These are phyloP conservation scores for Pleuronectes platessa DNA, from an alignment of 2,113 vertebrate genomes.

Conservation along the genomic window DNA sequence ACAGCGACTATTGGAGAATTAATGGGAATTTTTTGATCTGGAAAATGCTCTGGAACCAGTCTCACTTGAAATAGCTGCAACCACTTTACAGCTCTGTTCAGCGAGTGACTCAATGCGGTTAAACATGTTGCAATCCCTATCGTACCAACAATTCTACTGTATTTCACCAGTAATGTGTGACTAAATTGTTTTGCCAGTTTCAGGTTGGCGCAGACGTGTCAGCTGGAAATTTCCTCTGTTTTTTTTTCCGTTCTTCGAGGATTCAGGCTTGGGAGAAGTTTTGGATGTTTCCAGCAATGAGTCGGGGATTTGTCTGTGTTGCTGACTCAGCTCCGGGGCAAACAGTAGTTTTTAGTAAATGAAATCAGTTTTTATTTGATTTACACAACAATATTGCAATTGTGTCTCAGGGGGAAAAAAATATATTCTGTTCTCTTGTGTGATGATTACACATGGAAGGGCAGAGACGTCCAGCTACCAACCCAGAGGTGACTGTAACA, in stretches of 20 bases:
- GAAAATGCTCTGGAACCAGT: neutral
- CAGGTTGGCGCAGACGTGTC: too few relatives aligned
- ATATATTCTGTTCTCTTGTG: neutral
- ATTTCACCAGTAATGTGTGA: too few relatives aligned
- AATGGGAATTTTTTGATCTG: too few relatives aligned
- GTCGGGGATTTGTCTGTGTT: constrained; percentile 39
- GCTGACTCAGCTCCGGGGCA: too few relatives aligned
- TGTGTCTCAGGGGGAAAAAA: constrained; percentile 3
- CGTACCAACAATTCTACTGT: too few relatives aligned
- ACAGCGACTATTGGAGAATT: too few relatives aligned
- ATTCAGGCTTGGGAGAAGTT: neutral
- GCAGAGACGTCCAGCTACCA: neutral
- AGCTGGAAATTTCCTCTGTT: too few relatives aligned
- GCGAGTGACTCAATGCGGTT: neutral
- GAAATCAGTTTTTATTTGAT: too few relatives aligned
- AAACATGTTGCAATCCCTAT: neutral
- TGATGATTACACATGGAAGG: neutral
- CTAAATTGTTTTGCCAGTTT: neutral
- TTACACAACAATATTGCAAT: constrained; percentile 16
- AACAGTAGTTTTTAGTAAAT: too few relatives aligned
- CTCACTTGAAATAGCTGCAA: neutral
- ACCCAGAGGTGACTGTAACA: neutral
- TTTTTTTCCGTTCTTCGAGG: neutral
- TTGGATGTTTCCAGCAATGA: constrained; percentile 15
- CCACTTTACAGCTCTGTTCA: too few relatives aligned